These are phyloP conservation scores for Sebastolobus altivelis DNA, from an alignment of 2,797 vertebrate genomes.

Conservation along the genomic window DNA sequence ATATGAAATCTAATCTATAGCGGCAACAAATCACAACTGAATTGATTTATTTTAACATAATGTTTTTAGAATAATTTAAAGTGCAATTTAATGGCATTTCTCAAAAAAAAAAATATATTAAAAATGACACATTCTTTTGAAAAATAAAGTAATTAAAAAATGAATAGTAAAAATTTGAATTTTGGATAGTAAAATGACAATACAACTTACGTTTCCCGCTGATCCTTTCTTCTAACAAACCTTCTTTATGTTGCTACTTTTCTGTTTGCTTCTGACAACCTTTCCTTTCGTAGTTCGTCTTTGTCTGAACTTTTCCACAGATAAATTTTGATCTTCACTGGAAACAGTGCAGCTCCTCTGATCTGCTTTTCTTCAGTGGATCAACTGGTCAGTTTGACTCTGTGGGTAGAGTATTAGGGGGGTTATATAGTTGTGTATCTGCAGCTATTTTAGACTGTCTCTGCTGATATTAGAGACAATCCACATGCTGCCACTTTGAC, in stretches of 20 bases:
- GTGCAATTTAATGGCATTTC: neutral
- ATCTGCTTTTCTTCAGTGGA: slow-evolving; percentile 4
- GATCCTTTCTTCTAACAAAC: neutral
- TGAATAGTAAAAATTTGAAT: neutral
- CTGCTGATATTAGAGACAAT: slow-evolving; percentile 48
- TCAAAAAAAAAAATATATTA: neutral
- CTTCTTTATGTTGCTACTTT: neutral
- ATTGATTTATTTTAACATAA: neutral
- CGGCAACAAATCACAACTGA: neutral
- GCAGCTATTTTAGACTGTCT: slow-evolving; percentile 48
- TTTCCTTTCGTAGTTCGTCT: neutral
- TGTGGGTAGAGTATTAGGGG: neutral
- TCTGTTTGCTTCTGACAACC: neutral
- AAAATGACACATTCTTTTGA: neutral
- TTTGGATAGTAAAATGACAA: neutral
- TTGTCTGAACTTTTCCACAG: slow-evolving; percentile 3
- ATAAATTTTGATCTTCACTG: neutral
- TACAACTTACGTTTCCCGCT: slow-evolving; percentile 4
- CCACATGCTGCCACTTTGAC: slow-evolving; percentile 28
- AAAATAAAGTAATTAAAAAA: neutral
- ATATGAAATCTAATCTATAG: neutral
- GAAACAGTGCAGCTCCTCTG: slow-evolving; percentile 9
- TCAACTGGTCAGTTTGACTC: slow-evolving; percentile 13
- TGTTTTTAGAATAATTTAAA: neutral
- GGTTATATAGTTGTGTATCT: slow-evolving; percentile 38